Conservation (phyloP, 2,113 vertebrate species). For the Tiliqua scincoides region DNA sequence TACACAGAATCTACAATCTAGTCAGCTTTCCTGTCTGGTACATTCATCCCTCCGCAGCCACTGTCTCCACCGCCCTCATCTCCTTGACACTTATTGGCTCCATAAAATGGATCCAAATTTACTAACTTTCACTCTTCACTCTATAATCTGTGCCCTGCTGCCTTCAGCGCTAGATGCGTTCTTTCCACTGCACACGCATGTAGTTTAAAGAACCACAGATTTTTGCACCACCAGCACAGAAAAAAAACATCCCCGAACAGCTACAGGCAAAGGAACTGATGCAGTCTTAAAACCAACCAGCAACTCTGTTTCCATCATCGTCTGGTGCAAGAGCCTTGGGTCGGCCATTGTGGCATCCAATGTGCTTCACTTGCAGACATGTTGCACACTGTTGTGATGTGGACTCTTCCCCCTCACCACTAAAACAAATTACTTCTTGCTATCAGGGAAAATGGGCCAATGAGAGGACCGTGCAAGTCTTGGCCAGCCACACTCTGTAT, state of each 20-base stretch:
- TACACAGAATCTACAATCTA: too few relatives aligned
- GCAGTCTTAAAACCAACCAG: background rate
- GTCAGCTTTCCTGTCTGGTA: too few relatives aligned
- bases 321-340: too few relatives aligned
- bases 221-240: background rate
- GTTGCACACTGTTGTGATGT: background rate
- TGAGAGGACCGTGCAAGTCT: too few relatives aligned
- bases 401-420: too few relatives aligned
- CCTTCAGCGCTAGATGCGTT: accelerated
- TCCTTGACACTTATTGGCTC: background rate
- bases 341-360: background rate
- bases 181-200: background rate
- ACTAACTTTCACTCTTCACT: background rate
- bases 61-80: background rate
- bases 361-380: background rate
- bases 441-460: background rate
- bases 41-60: background rate
- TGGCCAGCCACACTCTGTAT: too few relatives aligned
- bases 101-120: conserved; percentile 2
- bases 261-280: background rate
- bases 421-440: background rate
- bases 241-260: background rate
- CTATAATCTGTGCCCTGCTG: background rate
- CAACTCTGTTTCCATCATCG: too few relatives aligned
- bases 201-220: background rate